These are phyloP conservation scores for Protosalanx chinensis DNA, from an alignment of 2,797 vertebrate species.

Conservation along the genomic window DNA sequence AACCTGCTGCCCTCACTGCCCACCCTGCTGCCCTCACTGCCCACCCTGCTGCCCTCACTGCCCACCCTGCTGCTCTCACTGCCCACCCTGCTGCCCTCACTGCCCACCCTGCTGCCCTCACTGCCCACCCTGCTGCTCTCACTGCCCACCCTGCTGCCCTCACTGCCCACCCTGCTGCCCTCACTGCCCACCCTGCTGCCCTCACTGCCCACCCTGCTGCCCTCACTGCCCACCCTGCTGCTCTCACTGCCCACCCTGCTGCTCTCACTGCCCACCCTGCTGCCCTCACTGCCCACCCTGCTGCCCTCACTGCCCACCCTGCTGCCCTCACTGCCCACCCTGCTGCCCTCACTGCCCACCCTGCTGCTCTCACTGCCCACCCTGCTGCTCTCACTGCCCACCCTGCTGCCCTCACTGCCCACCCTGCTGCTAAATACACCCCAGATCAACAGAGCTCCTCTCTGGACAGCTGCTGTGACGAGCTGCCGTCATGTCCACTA, in stretches of 20 bases:
- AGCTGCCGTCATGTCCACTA: background rate
- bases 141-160: background rate
- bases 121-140: background rate
- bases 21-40: background rate
- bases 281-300: slow-evolving; percentile 3
- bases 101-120: no score
- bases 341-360: background rate
- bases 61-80: background rate
- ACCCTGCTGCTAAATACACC: background rate
- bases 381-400: background rate
- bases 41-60: background rate
- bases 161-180: background rate
- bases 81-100: background rate
- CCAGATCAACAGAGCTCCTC: background rate
- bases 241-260: no score
- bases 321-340: background rate
- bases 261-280: no score
- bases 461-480: slow-evolving; percentile 26
- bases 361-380: background rate
- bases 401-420: background rate
- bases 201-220: background rate
- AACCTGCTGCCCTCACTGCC: background rate
- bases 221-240: background rate
- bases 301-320: background rate
- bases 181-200: background rate